A percentile compares a stretch with the other conserved stretches of the same genome.
phyloP scores from a whole-genome alignment of 2,113 vertebrate species.

The Hucho hucho region DNA sequence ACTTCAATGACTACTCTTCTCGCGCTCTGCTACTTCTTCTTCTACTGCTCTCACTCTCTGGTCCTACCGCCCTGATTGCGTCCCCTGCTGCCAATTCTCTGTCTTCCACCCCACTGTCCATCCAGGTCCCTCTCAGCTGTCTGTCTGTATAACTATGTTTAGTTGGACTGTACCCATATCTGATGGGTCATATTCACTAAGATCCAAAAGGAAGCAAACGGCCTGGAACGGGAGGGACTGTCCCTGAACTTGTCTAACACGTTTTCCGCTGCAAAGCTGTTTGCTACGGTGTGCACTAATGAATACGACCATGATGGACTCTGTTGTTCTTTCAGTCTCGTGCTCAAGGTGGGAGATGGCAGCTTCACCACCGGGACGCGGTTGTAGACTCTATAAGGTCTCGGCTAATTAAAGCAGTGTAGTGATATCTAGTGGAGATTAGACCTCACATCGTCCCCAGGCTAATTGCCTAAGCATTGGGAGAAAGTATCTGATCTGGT shows the following conservation, averaged over 20 bases:
- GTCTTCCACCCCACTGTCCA: slow-evolving; percentile 28
- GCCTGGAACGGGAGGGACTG: too few relatives aligned
- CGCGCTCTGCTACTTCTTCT: slow-evolving; percentile 38
- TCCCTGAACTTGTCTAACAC: too few relatives aligned
- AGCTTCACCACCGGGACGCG: slow-evolving; percentile 25
- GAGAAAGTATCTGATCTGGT: too few relatives aligned
- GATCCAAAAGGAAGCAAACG: too few relatives aligned
- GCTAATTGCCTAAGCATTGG: too few relatives aligned
- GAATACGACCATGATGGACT: not conserved
- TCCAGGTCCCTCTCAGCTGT: slow-evolving; percentile 11
- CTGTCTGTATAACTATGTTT: not conserved
- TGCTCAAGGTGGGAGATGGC: slow-evolving; percentile 26
- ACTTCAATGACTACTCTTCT: slow-evolving; percentile 30
- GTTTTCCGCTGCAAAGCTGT: too few relatives aligned
- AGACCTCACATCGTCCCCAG: too few relatives aligned
- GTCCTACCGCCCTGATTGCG: slow-evolving; percentile 24
- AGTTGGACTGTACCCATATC: slow-evolving; percentile 4
- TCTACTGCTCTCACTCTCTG: slow-evolving; percentile 20
- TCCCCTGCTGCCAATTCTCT: slow-evolving; percentile 47
- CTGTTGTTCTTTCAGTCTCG: not conserved
- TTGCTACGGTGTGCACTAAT: too few relatives aligned
- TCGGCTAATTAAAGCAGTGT: too few relatives aligned
- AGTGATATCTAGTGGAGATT: too few relatives aligned
- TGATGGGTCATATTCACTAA: not conserved
- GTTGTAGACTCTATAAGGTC: too few relatives aligned